Conservation (phyloP, 1,140 invertebrate genomes). For the Calliphora vicina region DNA sequence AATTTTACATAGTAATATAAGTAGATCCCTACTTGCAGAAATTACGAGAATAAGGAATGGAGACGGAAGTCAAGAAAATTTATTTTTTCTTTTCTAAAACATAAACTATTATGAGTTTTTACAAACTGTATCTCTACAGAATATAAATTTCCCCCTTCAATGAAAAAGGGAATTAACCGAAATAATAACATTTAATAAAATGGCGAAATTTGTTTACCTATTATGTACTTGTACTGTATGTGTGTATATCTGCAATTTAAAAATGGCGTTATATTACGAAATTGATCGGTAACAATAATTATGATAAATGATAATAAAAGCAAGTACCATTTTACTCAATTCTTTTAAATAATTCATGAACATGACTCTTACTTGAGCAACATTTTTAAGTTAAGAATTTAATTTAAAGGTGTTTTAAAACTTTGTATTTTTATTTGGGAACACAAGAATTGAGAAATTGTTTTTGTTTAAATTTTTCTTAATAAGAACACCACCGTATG, state of each 20-base stretch:
- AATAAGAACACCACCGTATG: neutral
- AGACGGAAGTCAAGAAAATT: no score
- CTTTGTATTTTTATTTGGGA: neutral
- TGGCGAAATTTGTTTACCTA: no score
- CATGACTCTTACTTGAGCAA: neutral
- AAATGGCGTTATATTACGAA: slow-evolving; percentile 13
- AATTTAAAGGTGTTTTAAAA: neutral
- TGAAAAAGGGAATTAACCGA: neutral
- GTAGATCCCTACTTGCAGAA: no score
- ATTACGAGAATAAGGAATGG: no score
- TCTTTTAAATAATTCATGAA: neutral
- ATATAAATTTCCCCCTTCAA: no score
- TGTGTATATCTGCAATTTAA: neutral
- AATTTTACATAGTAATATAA: no score
- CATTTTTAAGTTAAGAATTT: neutral
- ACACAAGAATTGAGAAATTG: neutral
- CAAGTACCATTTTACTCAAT: neutral
- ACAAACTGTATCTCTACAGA: no score
- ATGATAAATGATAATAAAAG: neutral
- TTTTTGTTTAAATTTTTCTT: neutral
- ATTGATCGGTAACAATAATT: neutral
- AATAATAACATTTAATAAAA: neutral
- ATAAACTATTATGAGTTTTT: no score
- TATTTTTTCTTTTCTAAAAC: no score
- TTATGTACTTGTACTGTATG: no score